Percentiles rank a stretch among this genome's conserved stretches.
These are phyloP conservation scores for Coremacera marginata DNA, from an alignment of 2,888 invertebrate species.

Conservation along the genomic window DNA sequence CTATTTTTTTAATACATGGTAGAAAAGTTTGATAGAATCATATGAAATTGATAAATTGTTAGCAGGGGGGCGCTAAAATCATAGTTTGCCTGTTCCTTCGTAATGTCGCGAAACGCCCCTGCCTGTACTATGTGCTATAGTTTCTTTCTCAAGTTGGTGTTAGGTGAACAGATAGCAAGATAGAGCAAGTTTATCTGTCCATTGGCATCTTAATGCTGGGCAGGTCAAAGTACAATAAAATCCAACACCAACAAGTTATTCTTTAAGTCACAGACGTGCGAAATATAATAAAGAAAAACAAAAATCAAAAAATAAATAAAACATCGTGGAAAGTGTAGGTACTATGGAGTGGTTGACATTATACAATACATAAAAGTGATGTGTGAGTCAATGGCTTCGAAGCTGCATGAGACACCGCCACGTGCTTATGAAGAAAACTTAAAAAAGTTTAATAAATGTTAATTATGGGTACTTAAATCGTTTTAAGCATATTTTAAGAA, in stretches of 20 bases:
- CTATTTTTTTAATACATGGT: no score
- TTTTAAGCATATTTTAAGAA: no score
- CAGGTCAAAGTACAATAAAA: neutral
- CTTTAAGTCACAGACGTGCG: neutral
- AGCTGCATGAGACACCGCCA: neutral
- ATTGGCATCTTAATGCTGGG: neutral
- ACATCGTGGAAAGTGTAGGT: neutral
- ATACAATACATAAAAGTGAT: neutral
- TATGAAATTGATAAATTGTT: no score
- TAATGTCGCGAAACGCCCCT: no score
- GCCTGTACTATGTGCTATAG: no score
- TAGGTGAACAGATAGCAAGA: neutral
- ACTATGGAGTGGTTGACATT: neutral
- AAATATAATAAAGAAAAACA: neutral
- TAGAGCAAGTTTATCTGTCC: neutral
- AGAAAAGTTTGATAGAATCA: no score
- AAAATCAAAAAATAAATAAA: neutral
- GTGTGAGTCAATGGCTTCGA: slow-evolving; percentile 1
- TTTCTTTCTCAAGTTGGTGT: no score
- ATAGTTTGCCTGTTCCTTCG: no score
- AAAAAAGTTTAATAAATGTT: no score
- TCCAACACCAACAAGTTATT: neutral
- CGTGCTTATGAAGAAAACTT: neutral
- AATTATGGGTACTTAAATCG: no score
- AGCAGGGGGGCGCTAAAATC: no score